These are phyloP conservation scores for Willowsia nigromaculata DNA, from an alignment of 2,888 invertebrate genomes.

Conservation along the genomic window DNA sequence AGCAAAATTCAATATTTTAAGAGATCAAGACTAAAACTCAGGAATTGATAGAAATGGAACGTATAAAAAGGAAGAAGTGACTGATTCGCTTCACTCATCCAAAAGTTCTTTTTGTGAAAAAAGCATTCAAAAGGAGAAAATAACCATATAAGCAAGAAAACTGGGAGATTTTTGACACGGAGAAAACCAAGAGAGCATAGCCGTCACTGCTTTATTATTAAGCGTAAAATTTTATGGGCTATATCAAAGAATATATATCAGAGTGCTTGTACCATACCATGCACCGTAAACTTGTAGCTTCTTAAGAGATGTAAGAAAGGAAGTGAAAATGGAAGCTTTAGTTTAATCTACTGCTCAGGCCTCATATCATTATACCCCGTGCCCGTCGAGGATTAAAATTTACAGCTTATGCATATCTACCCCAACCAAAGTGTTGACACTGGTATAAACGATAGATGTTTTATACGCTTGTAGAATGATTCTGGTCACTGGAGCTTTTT, in stretches of 20 bases:
- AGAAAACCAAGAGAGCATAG: not conserved
- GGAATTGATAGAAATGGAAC: not conserved
- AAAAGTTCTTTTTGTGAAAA: not conserved
- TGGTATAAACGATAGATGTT: no score
- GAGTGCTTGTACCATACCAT: not conserved
- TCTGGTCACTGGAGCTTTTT: no score
- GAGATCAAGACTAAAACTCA: not conserved
- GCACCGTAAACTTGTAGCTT: not conserved
- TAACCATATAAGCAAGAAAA: not conserved
- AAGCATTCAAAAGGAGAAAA: not conserved
- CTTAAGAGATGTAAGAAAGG: not conserved
- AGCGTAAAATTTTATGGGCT: conserved; percentile 2
- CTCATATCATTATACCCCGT: not conserved
- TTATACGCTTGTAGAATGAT: no score
- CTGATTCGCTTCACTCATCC: not conserved
- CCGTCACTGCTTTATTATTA: conserved; percentile 8
- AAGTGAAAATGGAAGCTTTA: not conserved
- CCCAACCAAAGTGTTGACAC: no score
- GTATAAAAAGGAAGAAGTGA: not conserved
- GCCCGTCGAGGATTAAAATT: no score
- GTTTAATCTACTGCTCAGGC: not conserved
- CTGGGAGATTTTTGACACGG: no score
- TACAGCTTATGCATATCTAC: no score
- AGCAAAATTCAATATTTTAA: conserved; percentile 49
- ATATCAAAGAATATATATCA: conserved; percentile 25